Base-by-base conservation (phyloP, 1,140 invertebrate species). In the Drosophila ercepeae region DNA sequence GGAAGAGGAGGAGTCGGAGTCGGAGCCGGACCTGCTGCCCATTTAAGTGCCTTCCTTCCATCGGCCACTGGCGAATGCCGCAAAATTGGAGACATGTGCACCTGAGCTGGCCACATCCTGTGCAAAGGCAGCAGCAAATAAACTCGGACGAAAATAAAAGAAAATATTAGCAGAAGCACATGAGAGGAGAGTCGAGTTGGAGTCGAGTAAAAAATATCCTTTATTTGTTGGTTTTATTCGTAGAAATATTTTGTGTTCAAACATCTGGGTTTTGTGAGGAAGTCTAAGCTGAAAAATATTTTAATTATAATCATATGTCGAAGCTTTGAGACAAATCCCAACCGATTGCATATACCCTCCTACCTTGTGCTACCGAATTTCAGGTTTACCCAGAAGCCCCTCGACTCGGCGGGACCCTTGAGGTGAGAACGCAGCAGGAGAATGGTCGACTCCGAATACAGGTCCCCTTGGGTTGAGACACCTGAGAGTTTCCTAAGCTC, bases 41-140 rank as follows among this genome's bases (percentile, higher is more conserved):
- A 51, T 61, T 79, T 64, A 71, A 84, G 61, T 58, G 51, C 61
- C 59, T 55, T 21, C 55, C 59, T 39, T 44, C 36, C 25, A 14
- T 51, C 19, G 16, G 16, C 21, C 34, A 4, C 2, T 2, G 8
- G 32, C 7, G 5, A 36, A 45, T 27, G 54, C 54, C 59, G 46
- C 59, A 65, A 14, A 32, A 65, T 19, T 14, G 46, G 63, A 68
- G 71, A 81, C 76, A 81, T 81, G 72, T 81, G 67, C 77, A 79
- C 77, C 77, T 79, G 77, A 78, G 65, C 44, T 54, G 50, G 73
- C 42, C 78, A 81, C 77, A 82, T 81, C 77, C 77, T 81, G 77
- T 81, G 68, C 44, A 21, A 65, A 39, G 54, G 60, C 67, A 72
- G 48, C 60, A 61, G 49, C 41, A 75, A 79, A 29, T 39, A 55